Evolutionary conservation across 2,113 vertebrate genomes (phyloP), one percentile per base, ranked within the genome.

Genomic region (Rhombomys opimus): DNA sequence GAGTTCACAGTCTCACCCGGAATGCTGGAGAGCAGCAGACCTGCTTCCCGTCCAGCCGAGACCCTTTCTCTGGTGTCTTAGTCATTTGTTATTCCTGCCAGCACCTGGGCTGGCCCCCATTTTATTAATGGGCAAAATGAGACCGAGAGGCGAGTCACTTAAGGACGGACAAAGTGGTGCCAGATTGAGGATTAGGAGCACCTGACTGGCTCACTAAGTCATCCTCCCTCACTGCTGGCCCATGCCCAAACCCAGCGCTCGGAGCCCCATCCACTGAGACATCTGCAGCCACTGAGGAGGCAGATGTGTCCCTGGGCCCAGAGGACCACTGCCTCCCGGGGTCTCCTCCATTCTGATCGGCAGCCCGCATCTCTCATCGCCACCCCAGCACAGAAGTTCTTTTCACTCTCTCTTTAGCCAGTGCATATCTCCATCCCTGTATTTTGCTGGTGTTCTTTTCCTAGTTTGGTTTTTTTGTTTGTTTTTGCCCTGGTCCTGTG

Each of bases 101-200:
- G 10, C 41, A 25, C 52, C 23, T 61, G 20, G 18, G 18, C 70
- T 89, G 52, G 32, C 57, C 61, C 87, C 93, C 91, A 67, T 84
- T 93, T 91, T 93, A 90, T 78, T 96, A 88, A 88, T 65, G 57
- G 89, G 73, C 94, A 93, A 93, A 91, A 65, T 63, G 41, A 96
- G 95, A 72, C 72, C 78, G 86, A 35, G 88, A 80, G 75, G 38
- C 5, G 20, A 89, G 95, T 91, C 80, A 80, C 65, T 41, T 94
- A 46, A 94, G 93, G 94, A 93, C 87, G 14, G 32, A 65, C 2
- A 32, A 59, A 46, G 27, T 52, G 59, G 77, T 70, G 95, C 91
- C 97, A 94, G 57, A 50, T 18, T 89, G 68, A 78, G 80, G 93
- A 95, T 95, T 94, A 96, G 70, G 68, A 96, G 12, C 76, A 75